Conservation (phyloP, 2,797 vertebrate species). For the Esox lucius region DNA sequence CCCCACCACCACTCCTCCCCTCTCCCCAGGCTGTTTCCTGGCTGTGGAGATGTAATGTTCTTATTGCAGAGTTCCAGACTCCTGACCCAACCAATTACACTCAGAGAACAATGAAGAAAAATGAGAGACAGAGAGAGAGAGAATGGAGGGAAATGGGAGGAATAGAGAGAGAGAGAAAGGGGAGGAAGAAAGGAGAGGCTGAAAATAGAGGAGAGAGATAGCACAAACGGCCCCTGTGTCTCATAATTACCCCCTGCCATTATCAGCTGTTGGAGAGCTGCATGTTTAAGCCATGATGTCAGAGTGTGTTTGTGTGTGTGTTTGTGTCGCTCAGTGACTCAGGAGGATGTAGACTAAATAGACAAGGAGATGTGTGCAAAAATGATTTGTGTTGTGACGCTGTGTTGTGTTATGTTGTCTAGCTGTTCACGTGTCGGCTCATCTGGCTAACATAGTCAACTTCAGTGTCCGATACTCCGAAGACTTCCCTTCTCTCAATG, state of each 20-base stretch:
- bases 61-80: constrained; percentile 37
- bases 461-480: constrained; percentile 88
- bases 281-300: constrained; percentile 62
- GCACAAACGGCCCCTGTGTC: constrained; percentile 58
- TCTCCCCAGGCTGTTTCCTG: constrained; percentile 9
- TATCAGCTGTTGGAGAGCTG: constrained; percentile 65
- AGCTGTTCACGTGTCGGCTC: constrained; percentile 89
- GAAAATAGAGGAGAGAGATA: background rate
- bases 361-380: constrained; percentile 53
- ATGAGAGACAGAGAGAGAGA: background rate
- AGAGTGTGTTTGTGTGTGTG: constrained; percentile 26
- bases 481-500: constrained; percentile 86
- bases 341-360: constrained; percentile 33
- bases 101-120: constrained; percentile 1
- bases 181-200: background rate
- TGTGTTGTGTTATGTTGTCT: background rate
- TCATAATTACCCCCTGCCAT: constrained; percentile 63
- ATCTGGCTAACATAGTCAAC: constrained; percentile 85
- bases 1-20: background rate
- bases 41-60: constrained; percentile 32
- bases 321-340: background rate
- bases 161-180: background rate
- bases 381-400: background rate
- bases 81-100: constrained; percentile 49
- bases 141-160: background rate